Percentiles rank a stretch among this genome's conserved stretches.
phyloP scores from a whole-genome alignment of 1,140 invertebrate species.

The Homarus americanus region DNA sequence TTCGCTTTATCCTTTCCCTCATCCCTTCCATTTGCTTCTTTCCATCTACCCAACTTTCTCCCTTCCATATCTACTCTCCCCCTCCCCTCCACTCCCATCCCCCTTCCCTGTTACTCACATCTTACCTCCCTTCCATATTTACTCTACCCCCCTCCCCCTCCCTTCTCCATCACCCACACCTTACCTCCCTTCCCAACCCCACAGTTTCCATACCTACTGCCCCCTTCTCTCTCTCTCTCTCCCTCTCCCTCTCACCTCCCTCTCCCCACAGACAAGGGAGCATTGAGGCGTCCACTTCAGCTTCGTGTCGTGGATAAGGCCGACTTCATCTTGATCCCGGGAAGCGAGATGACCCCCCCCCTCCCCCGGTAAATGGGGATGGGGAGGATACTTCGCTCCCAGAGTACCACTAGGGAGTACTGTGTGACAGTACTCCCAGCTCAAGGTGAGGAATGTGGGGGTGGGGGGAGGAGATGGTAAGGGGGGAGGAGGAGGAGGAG shows the following conservation, averaged over 20 bases:
- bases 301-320: constrained; percentile 22
- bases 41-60: too few species aligned
- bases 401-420: not conserved
- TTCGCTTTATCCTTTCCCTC: not conserved
- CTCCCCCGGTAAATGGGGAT: not conserved
- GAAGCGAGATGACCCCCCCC: not conserved
- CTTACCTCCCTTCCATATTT: too few species aligned
- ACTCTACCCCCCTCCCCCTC: not conserved
- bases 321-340: not conserved
- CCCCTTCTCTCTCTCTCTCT: not conserved
- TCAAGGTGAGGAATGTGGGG: not conserved
- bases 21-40: not conserved
- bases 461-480: not conserved
- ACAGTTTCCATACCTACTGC: too few species aligned
- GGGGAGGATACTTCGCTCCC: not conserved
- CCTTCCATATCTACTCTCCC: too few species aligned
- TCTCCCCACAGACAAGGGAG: constrained; percentile 21
- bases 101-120: not conserved
- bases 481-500: not conserved
- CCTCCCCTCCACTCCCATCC: not conserved
- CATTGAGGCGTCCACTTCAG: constrained; percentile 24
- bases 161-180: not conserved
- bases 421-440: not conserved
- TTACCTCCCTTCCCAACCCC: too few species aligned
- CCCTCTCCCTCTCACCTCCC: not conserved